phyloP scores from a whole-genome alignment of 2,113 vertebrate genomes.

The Puffinus mauretanicus region DNA sequence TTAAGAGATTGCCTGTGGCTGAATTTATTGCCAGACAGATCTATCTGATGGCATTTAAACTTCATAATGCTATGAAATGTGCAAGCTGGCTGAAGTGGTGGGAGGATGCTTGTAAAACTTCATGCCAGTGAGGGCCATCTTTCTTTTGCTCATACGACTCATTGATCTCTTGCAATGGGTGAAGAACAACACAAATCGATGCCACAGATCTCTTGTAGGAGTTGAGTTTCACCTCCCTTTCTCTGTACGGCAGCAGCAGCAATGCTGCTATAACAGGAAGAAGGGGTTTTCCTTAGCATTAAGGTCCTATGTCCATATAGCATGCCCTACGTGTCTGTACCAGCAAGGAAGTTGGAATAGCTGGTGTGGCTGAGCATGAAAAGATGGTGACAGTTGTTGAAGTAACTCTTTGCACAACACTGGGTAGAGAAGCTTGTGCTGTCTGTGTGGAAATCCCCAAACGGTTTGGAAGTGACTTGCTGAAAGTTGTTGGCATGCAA shows the following conservation, averaged over 20 bases:
- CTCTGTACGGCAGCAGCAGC: background rate
- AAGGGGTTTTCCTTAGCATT: background rate
- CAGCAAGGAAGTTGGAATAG: background rate
- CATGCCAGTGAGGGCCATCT: background rate
- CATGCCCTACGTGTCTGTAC: background rate
- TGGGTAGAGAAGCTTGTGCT: background rate
- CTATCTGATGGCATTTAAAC: conserved; percentile 29
- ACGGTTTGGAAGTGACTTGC: background rate
- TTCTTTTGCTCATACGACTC: background rate
- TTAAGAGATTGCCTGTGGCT: conserved; percentile 59
- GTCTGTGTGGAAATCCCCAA: background rate
- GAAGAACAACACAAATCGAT: conserved; percentile 17
- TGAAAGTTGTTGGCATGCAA: background rate
- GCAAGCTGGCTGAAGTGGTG: background rate
- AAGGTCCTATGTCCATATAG: background rate
- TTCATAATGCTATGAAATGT: conserved; percentile 5
- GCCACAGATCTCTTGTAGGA: conserved; percentile 13
- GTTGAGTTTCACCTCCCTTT: conserved; percentile 2
- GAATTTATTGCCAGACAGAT: conserved; percentile 51
- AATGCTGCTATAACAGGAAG: background rate
- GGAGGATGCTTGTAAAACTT: conserved; percentile 25
- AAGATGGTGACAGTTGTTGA: background rate
- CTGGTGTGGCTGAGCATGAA: background rate
- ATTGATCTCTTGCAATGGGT: conserved; percentile 1
- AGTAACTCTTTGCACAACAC: background rate